Base-by-base conservation (phyloP, 2,797 vertebrate genomes). In the Percopsis omiscomaycus region DNA sequence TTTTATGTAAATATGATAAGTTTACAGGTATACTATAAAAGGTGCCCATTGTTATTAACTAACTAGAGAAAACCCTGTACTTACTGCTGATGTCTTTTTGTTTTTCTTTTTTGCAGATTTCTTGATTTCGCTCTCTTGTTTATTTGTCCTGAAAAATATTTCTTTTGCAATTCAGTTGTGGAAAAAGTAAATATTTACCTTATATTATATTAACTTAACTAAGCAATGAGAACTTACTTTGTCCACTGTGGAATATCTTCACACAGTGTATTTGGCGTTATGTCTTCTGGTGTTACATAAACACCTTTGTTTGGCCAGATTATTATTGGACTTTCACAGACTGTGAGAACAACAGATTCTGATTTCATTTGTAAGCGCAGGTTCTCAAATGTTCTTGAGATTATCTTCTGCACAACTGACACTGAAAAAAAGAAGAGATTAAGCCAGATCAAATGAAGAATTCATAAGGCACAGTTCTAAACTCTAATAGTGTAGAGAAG, bases 281-380 rank as follows among this genome's bases (percentile, higher is more conserved):
- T 80, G 55, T 93, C 92, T 69, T 86, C 87, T 1, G 91, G 82
- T 27, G 89, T 77, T 47, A 87, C 91, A 67, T 49, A 88, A 28
- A 73, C 53, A 5, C 78, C 78, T 66, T 80, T 92, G 77, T 96
- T 97, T 9, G 96, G 96, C 97, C 97, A 99, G 57, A 98, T 68
- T 6, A 95, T 92, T 28, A 98, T 66, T 1, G 94, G 80, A 75
- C 95, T 96, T 74, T 91, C 88, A 67, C 91, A 84, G 66, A 96
- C 75, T 47, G 86, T 86, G 47, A 98, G 84, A 11, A 97, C 94
- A 28, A 96, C 90, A 5, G 92, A 89, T 13, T 96, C 89, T 0
- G 95, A 97, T 62, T 91, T 94, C 55, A 97, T 88, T 75, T 92
- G 93, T 30, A 87, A 74, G 42, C 85, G 89, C 46, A 98, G 91